A percentile compares a stretch with the other conserved stretches of the same genome.
Conservation (phyloP, 2,888 invertebrate genomes). For the Malacosoma neustria region DNA sequence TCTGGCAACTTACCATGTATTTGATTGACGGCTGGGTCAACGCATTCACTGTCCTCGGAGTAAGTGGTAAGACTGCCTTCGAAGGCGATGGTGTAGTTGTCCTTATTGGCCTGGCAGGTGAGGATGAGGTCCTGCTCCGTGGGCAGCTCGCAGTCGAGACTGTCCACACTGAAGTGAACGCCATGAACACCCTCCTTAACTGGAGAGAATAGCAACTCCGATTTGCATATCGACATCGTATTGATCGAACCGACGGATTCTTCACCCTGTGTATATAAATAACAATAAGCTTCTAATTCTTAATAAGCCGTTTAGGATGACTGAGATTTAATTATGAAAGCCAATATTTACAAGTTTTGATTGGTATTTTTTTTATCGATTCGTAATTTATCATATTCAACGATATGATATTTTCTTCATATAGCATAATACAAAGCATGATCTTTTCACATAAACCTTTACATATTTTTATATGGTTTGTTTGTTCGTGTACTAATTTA, state of each 20-base stretch:
- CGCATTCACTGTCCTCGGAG: conserved; percentile 88
- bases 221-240: conserved; percentile 93
- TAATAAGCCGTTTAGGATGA: too few species aligned
- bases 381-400: too few species aligned
- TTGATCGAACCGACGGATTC: conserved; percentile 83
- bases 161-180: conserved; percentile 91
- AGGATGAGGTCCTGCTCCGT: conserved; percentile 90
- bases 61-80: conserved; percentile 91
- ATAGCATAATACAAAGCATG: too few species aligned
- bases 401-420: too few species aligned
- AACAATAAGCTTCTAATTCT: too few species aligned
- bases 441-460: too few species aligned
- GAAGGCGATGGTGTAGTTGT: conserved; percentile 96
- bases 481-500: too few species aligned
- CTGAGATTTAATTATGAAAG: too few species aligned
- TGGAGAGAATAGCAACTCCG: conserved; percentile 92
- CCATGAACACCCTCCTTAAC: conserved; percentile 86
- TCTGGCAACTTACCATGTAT: conserved; percentile 64
- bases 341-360: too few species aligned
- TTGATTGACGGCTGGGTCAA: conserved; percentile 66
- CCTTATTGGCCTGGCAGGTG: conserved; percentile 93
- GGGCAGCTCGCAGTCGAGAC: conserved; percentile 89
- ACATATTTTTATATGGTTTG: too few species aligned
- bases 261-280: conserved; percentile 72
- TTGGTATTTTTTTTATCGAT: too few species aligned